Conservation (phyloP, 2,888 invertebrate species). For the Nomada fucata region DNA sequence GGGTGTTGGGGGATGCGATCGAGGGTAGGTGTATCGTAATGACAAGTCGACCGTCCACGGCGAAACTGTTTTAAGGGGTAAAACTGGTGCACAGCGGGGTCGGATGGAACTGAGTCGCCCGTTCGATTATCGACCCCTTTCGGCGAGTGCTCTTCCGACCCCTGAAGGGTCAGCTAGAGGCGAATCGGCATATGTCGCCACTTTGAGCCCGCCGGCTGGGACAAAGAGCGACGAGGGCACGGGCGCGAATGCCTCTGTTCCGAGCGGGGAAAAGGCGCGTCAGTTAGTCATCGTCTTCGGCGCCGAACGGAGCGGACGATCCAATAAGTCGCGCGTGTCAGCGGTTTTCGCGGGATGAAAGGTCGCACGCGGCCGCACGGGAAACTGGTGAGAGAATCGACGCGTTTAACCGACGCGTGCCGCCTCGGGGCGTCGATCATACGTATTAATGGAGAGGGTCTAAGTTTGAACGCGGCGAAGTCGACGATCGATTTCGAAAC, state of each 20-base stretch:
- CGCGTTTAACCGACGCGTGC: background rate
- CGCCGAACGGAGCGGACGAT: constrained; percentile 49
- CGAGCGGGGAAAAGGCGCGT: constrained; percentile 45
- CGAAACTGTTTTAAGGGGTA: no score
- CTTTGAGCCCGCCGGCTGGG: constrained; percentile 53
- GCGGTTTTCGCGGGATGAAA: constrained; percentile 32
- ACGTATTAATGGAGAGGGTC: no score
- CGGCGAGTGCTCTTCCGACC: constrained; percentile 60
- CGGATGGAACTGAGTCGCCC: constrained; percentile 19
- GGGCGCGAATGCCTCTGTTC: constrained; percentile 35
- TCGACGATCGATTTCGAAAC: background rate
- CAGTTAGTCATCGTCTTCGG: constrained; percentile 71
- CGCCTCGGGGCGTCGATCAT: no score
- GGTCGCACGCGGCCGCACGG: constrained; percentile 10
- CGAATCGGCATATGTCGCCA: constrained; percentile 53
- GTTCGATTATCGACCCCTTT: constrained; percentile 69
- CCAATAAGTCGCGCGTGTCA: background rate
- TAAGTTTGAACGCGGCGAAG: background rate
- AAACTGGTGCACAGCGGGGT: background rate
- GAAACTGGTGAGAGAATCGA: constrained; percentile 31
- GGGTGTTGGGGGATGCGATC: background rate
- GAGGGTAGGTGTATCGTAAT: background rate
- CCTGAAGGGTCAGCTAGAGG: constrained; percentile 44
- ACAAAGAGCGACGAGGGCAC: constrained; percentile 29
- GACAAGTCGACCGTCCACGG: no score